Evolutionary conservation across 2,113 vertebrate species (phyloP), one percentile per base, ranked within the genome.

Genomic region (Xenus cinereus): DNA sequence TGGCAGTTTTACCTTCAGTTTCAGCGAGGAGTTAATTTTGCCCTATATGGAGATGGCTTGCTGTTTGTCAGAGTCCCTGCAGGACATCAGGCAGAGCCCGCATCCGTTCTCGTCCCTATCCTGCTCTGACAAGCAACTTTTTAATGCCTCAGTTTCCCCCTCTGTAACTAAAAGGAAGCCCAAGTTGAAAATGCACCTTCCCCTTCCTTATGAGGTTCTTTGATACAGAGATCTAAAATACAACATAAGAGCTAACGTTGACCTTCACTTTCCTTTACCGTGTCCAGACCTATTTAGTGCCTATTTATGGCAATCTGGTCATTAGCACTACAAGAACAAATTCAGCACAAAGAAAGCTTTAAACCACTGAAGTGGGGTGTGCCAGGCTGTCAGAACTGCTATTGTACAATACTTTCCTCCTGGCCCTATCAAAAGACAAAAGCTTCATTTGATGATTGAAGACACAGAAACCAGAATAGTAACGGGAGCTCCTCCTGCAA

Each of bases 241-340:
- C 63, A 77, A 37, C 77, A 80, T 63, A 46, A 90, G 92, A 94
- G 77, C 66, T 79, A 79, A 30, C 50, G 14, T 1, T 93, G 90
- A 95, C 95, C 93, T 95, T 87, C 86, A 48, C 59, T 84, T 87
- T 84, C 59, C 63, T 89, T 87, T 94, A 76, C 71, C 0, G 1
- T 87, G 73, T 60, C 91, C 86, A 87, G 90, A 69, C 53, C 86
- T 91, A 87, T 87, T 96, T 89, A 87, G 67, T 87, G 69, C 50
- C 87, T 96, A 96, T 97, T 97, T 96, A 96, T 93, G 91, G 97
- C 80, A 95, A 87, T 26, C 37, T 82, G 67, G 87, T 94, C 92
- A 95, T 96, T 96, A 97, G 93, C 90, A 95, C 91, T 94, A 69
- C 30, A 95, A 96, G 92, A 84, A 91, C 84, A 87, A 95, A 80